These are phyloP conservation scores for Cynodonichthys magdalenae DNA, from an alignment of 2,797 vertebrate genomes.

Conservation along the genomic window DNA sequence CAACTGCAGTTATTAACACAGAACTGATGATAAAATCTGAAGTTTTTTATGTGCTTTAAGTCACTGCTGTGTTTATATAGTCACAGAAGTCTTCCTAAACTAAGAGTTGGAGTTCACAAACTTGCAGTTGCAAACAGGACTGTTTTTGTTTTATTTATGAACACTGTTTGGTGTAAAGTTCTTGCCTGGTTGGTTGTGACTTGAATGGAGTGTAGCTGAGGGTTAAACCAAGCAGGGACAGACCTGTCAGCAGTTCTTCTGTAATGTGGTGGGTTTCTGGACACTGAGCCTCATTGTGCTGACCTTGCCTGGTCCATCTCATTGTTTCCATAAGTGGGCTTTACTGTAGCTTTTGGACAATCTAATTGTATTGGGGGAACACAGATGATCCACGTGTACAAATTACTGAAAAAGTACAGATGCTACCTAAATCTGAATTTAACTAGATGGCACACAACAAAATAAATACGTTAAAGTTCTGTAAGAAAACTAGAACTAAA, in stretches of 20 bases:
- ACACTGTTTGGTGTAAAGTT: conserved; percentile 1
- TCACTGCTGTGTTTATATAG: not conserved
- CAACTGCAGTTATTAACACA: not conserved
- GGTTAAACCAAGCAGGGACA: conserved; percentile 64
- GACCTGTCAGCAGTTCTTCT: conserved; percentile 79
- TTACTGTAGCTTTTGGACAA: conserved; percentile 24
- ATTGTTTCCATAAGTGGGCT: conserved; percentile 58
- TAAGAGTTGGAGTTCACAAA: not conserved
- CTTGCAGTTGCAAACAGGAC: not conserved
- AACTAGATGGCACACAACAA: too few species aligned
- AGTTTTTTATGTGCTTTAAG: not conserved
- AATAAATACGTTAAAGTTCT: too few species aligned
- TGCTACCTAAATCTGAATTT: too few species aligned
- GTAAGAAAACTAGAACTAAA: too few species aligned
- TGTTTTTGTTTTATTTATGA: not conserved
- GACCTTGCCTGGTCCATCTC: conserved; percentile 59
- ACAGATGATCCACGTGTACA: not conserved
- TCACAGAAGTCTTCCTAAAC: not conserved
- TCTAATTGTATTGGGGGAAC: conserved; percentile 19
- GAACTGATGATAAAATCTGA: not conserved
- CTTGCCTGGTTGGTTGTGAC: conserved; percentile 24
- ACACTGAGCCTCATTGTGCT: conserved; percentile 65
- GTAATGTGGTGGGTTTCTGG: conserved; percentile 48
- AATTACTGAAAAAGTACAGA: too few species aligned
- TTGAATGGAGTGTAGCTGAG: conserved; percentile 49